Evolutionary conservation across 2,797 vertebrate genomes (phyloP), one percentile per base, ranked within the genome.

Genomic region (Melanotaenia boesemani): DNA sequence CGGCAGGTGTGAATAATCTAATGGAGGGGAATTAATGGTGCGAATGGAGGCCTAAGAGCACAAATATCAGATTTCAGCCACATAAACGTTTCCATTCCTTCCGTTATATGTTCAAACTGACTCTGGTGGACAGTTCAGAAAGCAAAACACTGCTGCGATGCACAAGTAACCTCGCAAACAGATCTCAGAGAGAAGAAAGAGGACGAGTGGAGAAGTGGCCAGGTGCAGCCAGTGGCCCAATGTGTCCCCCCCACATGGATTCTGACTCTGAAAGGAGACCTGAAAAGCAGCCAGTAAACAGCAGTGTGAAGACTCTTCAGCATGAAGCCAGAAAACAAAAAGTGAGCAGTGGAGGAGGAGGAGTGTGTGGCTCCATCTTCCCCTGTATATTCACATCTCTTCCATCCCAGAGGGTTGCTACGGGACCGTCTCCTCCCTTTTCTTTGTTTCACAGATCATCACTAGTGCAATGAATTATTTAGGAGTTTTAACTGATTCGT

Each of bases 171-270:
- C 70, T 36, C 55, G 24, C 61, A 73, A 67, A 77, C 37, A 73
- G 52, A 30, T 32, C 0, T 8, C 20, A 61, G 7, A 22, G 22
- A 26, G 44, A 61, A 37, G 57, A 67, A 16, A 77, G 54, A 18
- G 15, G 30, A 13, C 2, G 8, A 22, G 77, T 86, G 73, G 77
- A 86, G 75, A 82, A 74, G 73, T 28, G 46, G 16, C 83, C 89
- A 89, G 89, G 90, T 92, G 81, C 77, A 88, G 81, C 55, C 67
- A 80, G 84, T 86, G 91, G 91, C 88, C 86, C 84, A 16, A 67
- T 37, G 70, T 72, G 80, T 73, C 74, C 68, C 79, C 88, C 64
- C 86, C 83, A 60, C 83, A 82, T 52, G 76, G 79, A 74, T 70
- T 50, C 55, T 84, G 78, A 79, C 73, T 91, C 77, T 91, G 86